phyloP scores from a whole-genome alignment of 2,888 invertebrate genomes.

The Lycaena phlaeas region DNA sequence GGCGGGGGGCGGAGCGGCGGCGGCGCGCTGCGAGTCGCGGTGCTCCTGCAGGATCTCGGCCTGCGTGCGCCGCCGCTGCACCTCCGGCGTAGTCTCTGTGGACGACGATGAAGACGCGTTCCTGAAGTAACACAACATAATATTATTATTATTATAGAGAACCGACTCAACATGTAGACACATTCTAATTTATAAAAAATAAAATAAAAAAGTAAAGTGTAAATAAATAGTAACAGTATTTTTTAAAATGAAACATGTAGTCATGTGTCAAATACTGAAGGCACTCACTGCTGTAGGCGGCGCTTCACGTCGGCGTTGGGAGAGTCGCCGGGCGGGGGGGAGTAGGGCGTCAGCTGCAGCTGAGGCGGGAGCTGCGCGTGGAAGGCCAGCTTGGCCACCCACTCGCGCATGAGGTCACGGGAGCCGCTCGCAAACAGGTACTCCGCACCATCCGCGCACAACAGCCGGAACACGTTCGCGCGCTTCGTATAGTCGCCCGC shows the following conservation, averaged over 20 bases:
- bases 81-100: constrained; percentile 45
- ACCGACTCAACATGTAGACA: too few relatives aligned
- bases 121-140: constrained; percentile 30
- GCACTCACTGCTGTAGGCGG: constrained; percentile 45
- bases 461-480: constrained; percentile 92
- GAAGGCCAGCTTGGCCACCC: constrained; percentile 94
- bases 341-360: constrained; percentile 89
- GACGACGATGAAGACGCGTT: constrained; percentile 61
- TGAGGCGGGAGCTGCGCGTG: constrained; percentile 93
- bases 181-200: too few relatives aligned
- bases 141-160: too few relatives aligned
- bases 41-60: constrained; percentile 61
- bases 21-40: constrained; percentile 28
- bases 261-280: neutral
- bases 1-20: neutral
- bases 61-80: constrained; percentile 47
- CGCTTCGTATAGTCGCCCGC: constrained; percentile 97
- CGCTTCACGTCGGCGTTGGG: constrained; percentile 47
- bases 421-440: constrained; percentile 88
- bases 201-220: too few relatives aligned
- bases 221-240: too few relatives aligned
- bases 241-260: too few relatives aligned
- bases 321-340: constrained; percentile 58
- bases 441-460: constrained; percentile 92
- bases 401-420: constrained; percentile 85